A percentile compares a stretch with the other conserved stretches of the same genome.
Conservation (phyloP, 1,140 invertebrate genomes). For the Drosophila trapezifrons region DNA sequence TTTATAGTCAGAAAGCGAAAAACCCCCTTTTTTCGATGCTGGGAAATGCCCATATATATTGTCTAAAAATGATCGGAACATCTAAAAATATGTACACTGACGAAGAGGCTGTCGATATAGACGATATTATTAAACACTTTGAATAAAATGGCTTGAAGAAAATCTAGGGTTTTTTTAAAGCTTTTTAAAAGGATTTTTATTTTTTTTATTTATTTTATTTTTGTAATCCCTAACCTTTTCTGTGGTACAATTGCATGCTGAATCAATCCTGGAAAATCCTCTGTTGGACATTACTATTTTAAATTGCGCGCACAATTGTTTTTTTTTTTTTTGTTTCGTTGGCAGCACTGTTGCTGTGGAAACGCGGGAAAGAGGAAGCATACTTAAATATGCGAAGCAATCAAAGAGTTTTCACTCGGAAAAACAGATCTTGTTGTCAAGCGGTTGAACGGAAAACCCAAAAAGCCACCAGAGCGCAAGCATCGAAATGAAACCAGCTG, state of each 20-base stretch:
- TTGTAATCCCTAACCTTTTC: neutral
- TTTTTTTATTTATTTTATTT: too few species aligned
- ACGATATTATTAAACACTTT: too few species aligned
- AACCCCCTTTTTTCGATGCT: too few species aligned
- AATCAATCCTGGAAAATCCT: neutral
- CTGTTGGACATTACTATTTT: neutral
- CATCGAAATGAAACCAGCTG: constrained; percentile 33
- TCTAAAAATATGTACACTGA: too few species aligned
- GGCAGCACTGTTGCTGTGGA: constrained; percentile 43
- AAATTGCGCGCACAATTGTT: constrained; percentile 1
- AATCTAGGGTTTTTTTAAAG: too few species aligned
- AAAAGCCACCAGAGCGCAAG: neutral
- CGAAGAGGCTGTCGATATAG: too few species aligned
- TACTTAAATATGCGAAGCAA: constrained; percentile 38
- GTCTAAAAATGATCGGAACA: too few species aligned
- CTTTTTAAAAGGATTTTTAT: too few species aligned
- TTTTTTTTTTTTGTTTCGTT: constrained; percentile 2
- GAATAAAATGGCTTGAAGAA: too few species aligned
- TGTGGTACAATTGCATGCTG: too few species aligned
- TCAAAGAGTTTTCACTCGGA: constrained; percentile 24
- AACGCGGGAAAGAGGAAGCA: constrained; percentile 68
- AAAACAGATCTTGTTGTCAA: constrained; percentile 11
- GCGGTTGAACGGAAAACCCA: constrained; percentile 3
- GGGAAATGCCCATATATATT: too few species aligned
- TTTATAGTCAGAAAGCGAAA: too few species aligned